Evolutionary conservation across 2,888 invertebrate species (phyloP), one percentile per base, ranked within the genome.

Genomic region (Coenonympha glycerion): DNA sequence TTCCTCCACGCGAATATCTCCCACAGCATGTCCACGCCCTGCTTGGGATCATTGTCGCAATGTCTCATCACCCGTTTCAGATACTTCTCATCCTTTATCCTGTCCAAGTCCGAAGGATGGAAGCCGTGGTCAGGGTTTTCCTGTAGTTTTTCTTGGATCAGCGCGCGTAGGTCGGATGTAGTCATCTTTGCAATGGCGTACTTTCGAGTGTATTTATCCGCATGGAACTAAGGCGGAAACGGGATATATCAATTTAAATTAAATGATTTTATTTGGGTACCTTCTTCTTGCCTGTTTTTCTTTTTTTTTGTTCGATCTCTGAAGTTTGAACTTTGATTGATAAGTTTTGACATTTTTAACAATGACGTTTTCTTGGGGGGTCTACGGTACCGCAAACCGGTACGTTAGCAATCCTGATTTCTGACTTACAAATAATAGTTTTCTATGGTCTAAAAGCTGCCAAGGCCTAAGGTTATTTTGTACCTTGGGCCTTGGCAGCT

Each of bases 1-100:
- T 91, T 92, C 55, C 96, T 89, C 95, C 95, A 96, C 58, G 88
- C 87, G 61, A 94, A 89, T 11, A 92, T 90, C 1, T 92, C 92
- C 89, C 92, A 92, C 6, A 95, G 78, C 90, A 94, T 92, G 39
- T 89, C 88, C 5, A 92, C 73, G 0, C 94, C 88, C 15, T 56
- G 54, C 53, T 91, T 89, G 56, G 91, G 73, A 63, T 93, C 91
- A 50, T 88, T 80, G 50, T 93, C 93, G 58, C 89, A 85, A 71
- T 93, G 93, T 60, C 91, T 88, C 26, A 96, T 75, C 66, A 94
- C 95, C 46, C 93, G 81, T 61, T 80, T 79, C 22, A 94, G 67
- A 91, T 93, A 94, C 30, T 88, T 81, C 68, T 93, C 91, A 47
- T 86, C 89, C 65, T 90, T 90, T n/a, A 92, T 79, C 54, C 91